Evolutionary conservation across 1,140 invertebrate genomes (phyloP).

Genomic region (Streblospio benedicti): DNA sequence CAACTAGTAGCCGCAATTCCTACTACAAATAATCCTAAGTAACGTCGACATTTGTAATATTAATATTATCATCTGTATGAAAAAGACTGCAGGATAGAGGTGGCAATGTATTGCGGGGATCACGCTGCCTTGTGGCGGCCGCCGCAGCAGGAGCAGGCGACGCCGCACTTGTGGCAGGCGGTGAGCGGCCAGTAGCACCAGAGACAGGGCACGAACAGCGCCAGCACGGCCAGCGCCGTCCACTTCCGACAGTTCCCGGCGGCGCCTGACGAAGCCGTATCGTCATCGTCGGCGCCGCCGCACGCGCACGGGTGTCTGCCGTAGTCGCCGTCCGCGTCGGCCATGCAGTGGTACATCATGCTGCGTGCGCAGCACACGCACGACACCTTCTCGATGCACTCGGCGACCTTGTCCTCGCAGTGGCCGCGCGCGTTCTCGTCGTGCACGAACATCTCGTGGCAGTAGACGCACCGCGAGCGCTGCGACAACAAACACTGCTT

Average conservation of each 20-base stretch:
- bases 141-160: slow-evolving; percentile 69
- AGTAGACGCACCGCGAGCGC: slow-evolving; percentile 46
- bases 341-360: slow-evolving; percentile 86
- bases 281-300: slow-evolving; percentile 44
- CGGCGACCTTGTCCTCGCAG: slow-evolving; percentile 71
- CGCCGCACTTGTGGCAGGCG: slow-evolving; percentile 72
- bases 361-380: slow-evolving; percentile 72
- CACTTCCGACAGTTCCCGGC: slow-evolving; percentile 54
- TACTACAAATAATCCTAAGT: no score
- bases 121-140: slow-evolving; percentile 64
- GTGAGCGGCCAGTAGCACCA: slow-evolving; percentile 83
- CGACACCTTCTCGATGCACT: slow-evolving; percentile 70
- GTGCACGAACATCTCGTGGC: slow-evolving; percentile 52
- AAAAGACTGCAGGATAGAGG: not conserved
- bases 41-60: no score
- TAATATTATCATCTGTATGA: no score
- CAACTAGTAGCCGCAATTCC: no score
- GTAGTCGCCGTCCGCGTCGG: slow-evolving; percentile 59
- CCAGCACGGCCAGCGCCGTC: slow-evolving; percentile 74
- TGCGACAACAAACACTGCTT: slow-evolving; percentile 20
- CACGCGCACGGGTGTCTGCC: slow-evolving; percentile 47
- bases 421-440: slow-evolving; percentile 72
- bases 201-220: slow-evolving; percentile 79
- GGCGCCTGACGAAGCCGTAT: no score
- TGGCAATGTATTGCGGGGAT: not conserved